These are phyloP conservation scores for Momotus momota DNA, from an alignment of 2,797 vertebrate species.

Conservation along the genomic window DNA sequence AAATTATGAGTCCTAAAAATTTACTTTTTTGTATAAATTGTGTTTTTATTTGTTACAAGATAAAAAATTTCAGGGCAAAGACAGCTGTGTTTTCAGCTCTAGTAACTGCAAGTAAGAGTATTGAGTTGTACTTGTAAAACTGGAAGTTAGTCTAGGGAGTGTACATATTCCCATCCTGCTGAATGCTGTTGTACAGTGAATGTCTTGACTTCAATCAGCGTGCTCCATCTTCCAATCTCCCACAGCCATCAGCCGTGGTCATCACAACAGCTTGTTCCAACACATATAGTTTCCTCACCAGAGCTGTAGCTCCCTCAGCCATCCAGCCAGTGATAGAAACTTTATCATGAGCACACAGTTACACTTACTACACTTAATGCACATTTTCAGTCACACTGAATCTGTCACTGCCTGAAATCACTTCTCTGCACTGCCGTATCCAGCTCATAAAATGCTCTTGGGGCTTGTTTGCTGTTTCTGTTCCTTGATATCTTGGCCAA, in stretches of 20 bases:
- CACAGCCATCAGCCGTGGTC: neutral
- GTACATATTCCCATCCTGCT: neutral
- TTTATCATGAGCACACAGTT: neutral
- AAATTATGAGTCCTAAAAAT: neutral
- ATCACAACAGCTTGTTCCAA: neutral
- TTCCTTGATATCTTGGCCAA: neutral
- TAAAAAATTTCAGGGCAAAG: neutral
- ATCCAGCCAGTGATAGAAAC: neutral
- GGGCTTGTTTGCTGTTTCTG: neutral
- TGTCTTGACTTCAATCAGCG: neutral
- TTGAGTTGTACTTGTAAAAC: neutral
- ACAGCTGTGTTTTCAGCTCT: neutral
- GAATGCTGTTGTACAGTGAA: neutral
- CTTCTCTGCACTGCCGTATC: neutral
- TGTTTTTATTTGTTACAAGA: neutral
- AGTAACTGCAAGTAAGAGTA: neutral
- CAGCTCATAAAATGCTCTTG: neutral
- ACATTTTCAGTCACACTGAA: neutral
- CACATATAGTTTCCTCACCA: neutral
- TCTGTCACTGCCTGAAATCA: neutral
- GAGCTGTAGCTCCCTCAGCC: neutral
- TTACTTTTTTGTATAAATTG: fast-evolving
- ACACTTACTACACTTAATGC: neutral
- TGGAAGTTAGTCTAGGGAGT: neutral
- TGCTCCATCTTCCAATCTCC: neutral